A percentile compares a stretch with the other conserved stretches of the same genome.
These are phyloP conservation scores for Portunus trituberculatus DNA, from an alignment of 1,140 invertebrate species.

Conservation along the genomic window DNA sequence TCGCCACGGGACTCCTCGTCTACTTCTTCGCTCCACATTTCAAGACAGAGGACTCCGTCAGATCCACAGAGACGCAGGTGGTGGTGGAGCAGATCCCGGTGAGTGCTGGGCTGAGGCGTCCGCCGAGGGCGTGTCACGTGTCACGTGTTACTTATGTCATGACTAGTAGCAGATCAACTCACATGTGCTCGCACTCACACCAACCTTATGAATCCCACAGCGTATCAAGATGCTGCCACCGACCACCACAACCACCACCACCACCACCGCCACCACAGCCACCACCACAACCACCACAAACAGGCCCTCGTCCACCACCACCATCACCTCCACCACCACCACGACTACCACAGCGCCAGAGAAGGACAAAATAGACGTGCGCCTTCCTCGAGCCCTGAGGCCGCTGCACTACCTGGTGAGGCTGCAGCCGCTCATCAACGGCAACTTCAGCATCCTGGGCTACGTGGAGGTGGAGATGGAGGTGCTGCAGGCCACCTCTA, in stretches of 20 bases:
- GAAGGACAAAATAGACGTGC: neutral
- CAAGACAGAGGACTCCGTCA: neutral
- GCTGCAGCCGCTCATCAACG: conserved; percentile 66
- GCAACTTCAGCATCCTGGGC: conserved; percentile 67
- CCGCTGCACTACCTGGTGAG: conserved; percentile 54
- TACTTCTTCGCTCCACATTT: conserved; percentile 10
- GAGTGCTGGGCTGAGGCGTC: neutral
- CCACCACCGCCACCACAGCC: neutral
- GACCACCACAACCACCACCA: neutral
- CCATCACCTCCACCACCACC: neutral
- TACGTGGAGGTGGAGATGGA: conserved; percentile 72
- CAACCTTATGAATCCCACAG: neutral
- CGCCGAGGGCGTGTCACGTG: too few relatives aligned
- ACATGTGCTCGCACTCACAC: too few relatives aligned
- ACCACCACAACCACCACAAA: neutral
- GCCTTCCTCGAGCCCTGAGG: conserved; percentile 50
- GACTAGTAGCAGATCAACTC: neutral
- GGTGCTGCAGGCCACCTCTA: conserved; percentile 62
- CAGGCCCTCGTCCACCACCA: neutral
- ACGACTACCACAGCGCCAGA: neutral
- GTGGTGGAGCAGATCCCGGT: conserved; percentile 27
- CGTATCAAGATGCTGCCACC: neutral
- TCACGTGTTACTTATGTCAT: too few relatives aligned
- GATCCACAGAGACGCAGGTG: neutral
- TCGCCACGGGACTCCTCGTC: conserved; percentile 36